Evolutionary conservation across 2,888 invertebrate genomes (phyloP), one percentile per base, ranked within the genome.

Genomic region (Aphidius colemani): DNA sequence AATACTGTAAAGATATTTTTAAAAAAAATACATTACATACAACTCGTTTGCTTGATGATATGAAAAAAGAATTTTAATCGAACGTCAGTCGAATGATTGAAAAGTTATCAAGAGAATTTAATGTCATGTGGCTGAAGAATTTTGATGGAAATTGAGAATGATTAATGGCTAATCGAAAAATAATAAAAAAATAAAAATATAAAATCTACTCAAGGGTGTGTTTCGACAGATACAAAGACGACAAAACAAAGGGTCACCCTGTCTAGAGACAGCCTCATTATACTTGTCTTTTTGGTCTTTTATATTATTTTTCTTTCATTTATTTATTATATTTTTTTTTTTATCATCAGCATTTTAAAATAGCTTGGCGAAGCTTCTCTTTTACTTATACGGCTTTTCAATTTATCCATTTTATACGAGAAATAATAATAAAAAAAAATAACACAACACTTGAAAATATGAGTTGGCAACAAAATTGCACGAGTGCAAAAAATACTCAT

Each of bases 211-310:
- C 13, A 18, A 18, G 13, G 13, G 13, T 46, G 46, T 39, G 43
- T 18, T 41, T 56, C 41, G 30, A 50, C 41, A 11, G 50, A 18
- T 48, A 62, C 56, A 62, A 55, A 41, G 55, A 56, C 53, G 53
- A 41, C 53, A 53, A 55, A 55, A 61, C 61, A 61, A 61, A 61
- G 59, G 51, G 10, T 45, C 11, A 44, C 44, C 11, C 30, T 59
- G 59, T 18, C 13, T 18, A 18, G 13, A 18, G 13, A 18, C 13
- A 18, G 13, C 13, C 13, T 18, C 2, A 18, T 18, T 18, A 18
- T 18, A 18, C 13, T 18, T 18, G 13, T 18, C 13, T 18, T 18
- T 18, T 18, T 18, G 2, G 13, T 53, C 43, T 7, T 10, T 55
- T 13, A 30, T 30, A 30, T 30, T 30, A 30, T 30, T 30, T 30